A percentile compares a stretch with the other conserved stretches of the same genome.
These are phyloP conservation scores for Mongoloraphidia duomilia DNA, from an alignment of 2,888 invertebrate species.

Conservation along the genomic window DNA sequence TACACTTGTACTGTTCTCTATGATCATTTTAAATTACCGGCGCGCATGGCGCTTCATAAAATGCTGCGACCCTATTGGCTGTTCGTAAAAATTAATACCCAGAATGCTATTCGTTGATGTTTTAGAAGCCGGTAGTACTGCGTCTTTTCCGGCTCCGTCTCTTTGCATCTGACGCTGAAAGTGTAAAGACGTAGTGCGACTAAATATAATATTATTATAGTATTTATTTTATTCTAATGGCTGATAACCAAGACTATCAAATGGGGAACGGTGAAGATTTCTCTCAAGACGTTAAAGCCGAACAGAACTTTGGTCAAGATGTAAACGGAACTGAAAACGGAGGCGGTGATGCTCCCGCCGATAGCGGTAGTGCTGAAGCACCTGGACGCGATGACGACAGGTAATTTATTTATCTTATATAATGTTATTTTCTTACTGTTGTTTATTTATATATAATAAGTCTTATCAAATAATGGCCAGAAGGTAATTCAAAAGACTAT, in stretches of 20 bases:
- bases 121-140: constrained; percentile 1
- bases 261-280: constrained; percentile 70
- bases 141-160: constrained; percentile 7
- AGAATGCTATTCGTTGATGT: background rate
- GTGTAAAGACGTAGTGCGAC: constrained; percentile 1
- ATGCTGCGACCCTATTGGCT: background rate
- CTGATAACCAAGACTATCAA: constrained; percentile 45
- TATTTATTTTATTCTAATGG: constrained; percentile 36
- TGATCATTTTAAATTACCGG: background rate
- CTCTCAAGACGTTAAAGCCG: constrained; percentile 53
- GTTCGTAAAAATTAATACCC: background rate
- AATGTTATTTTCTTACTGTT: constrained; percentile 1
- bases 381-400: constrained; percentile 71
- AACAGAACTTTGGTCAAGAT: constrained; percentile 41
- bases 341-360: constrained; percentile 48
- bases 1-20: background rate
- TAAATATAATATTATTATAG: constrained; percentile 7
- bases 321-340: constrained; percentile 45
- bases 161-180: constrained; percentile 1
- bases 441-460: constrained; percentile 5
- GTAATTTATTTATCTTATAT: constrained; percentile 30
- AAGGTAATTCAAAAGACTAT: too few species aligned
- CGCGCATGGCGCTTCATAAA: background rate
- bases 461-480: too few species aligned
- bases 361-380: constrained; percentile 60